Conservation (phyloP, 2,888 invertebrate genomes). For the Drosophila atroscutellata region DNA sequence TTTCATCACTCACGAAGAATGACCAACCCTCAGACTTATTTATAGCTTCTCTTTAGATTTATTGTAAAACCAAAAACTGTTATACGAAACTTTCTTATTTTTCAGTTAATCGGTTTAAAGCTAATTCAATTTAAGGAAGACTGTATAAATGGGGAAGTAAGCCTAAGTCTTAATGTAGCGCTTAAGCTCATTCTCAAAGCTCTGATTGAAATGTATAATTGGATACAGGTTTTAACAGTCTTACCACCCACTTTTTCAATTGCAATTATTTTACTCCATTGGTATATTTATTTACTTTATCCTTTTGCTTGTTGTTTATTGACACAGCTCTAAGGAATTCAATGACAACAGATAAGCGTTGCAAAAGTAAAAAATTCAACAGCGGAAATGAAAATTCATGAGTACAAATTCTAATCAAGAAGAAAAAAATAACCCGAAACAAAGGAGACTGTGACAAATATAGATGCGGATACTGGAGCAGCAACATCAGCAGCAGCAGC, state of each 20-base stretch:
- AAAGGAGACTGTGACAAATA: conserved; percentile 45
- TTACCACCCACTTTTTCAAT: conserved; percentile 7
- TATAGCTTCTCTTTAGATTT: neutral
- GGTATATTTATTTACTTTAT: conserved; percentile 16
- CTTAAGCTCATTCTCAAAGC: neutral
- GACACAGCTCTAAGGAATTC: conserved; percentile 41
- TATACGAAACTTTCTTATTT: no score
- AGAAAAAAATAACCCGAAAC: conserved; percentile 34
- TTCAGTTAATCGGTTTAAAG: neutral
- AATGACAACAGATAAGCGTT: conserved; percentile 43
- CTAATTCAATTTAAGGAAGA: neutral
- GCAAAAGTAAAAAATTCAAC: conserved; percentile 47
- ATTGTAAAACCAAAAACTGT: neutral
- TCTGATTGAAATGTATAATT: neutral
- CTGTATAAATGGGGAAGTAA: neutral
- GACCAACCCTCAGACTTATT: neutral
- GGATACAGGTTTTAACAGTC: neutral
- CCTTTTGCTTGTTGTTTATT: conserved; percentile 31
- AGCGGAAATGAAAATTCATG: conserved; percentile 76
- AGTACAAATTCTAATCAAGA: conserved; percentile 72
- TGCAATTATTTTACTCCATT: conserved; percentile 7
- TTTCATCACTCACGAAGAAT: neutral
- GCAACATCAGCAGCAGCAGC: conserved; percentile 12
- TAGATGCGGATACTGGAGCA: conserved; percentile 21
- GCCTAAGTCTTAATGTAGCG: neutral